Percentiles rank a stretch among this genome's conserved stretches.
phyloP scores from a whole-genome alignment of 1,140 invertebrate genomes.

The Drosophila sp. region DNA sequence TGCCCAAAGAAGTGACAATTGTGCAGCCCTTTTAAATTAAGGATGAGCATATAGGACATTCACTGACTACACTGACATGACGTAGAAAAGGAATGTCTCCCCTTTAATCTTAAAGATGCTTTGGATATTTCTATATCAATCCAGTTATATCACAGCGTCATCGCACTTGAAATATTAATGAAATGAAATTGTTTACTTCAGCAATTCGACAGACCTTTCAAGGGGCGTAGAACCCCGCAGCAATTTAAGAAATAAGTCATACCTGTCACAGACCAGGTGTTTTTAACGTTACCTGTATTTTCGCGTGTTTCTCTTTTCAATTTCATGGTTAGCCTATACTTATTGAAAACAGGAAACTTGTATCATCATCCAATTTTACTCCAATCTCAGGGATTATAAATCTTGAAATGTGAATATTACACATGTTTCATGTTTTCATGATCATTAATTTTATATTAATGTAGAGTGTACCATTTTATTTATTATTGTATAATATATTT shows the following conservation, averaged over 20 bases:
- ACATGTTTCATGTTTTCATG: too few relatives aligned
- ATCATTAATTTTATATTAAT: too few relatives aligned
- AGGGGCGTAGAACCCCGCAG: slow-evolving; percentile 3
- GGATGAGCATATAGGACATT: slow-evolving; percentile 8
- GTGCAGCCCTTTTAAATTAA: slow-evolving; percentile 26
- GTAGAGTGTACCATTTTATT: too few relatives aligned
- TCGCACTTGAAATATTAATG: not conserved
- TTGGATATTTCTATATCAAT: too few relatives aligned
- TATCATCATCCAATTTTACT: too few relatives aligned
- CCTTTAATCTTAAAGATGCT: too few relatives aligned
- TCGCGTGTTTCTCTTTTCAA: not conserved
- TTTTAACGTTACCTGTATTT: not conserved
- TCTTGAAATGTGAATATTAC: too few relatives aligned
- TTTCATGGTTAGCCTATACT: not conserved
- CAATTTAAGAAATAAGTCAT: slow-evolving; percentile 7
- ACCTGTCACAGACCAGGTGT: slow-evolving; percentile 3
- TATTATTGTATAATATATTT: too few relatives aligned
- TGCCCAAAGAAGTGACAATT: slow-evolving; percentile 44
- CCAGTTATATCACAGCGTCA: not conserved
- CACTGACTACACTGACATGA: not conserved
- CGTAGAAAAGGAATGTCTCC: not conserved
- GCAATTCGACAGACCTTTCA: slow-evolving; percentile 14
- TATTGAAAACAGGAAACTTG: not conserved
- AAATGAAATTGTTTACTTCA: not conserved
- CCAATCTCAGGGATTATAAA: too few relatives aligned